Evolutionary conservation across 1,140 invertebrate species (phyloP), one percentile per base, ranked within the genome.

Genomic region (Bombus vancouverensis): DNA sequence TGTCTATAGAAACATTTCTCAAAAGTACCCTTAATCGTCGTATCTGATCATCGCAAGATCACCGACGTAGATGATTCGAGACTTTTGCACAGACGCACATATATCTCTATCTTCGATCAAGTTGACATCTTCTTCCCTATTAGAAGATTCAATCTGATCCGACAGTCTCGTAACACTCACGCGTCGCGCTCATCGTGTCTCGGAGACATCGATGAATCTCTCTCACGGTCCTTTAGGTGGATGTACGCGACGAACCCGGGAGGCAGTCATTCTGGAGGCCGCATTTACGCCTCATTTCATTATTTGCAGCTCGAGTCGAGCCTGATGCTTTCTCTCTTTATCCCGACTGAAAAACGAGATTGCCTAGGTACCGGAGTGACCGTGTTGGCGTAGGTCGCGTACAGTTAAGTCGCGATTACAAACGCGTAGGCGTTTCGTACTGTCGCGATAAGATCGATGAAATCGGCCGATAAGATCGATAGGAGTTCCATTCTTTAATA

Each of bases 391-490:
- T 88, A 88, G 83, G 75, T 89, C 88, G 87, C 22, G 75, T 79
- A 82, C 79, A 75, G 79, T 86, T 83, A 47, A 53, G 75, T 39
- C 73, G 72, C 79, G 87, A 72, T 85, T 73, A 15, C 44, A 42
- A 57, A 57, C 70, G 75, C 76, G 87, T 68, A 39, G 83, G 84
- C 85, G 87, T 88, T 83, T 85, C 75, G 82, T 83, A 32, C 70
- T 83, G 87, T 90, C 84, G 70, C 59, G 83, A 62, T 84, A 75
- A 85, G 77, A 91, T 89, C 76, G 87, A 89, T 81, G 39, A 79
- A 88, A 88, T 76, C 42, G 44, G 8, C 5, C 59, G 77, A 86
- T 88, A 82, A 88, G 87, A 89, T 89, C 78, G 75, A 89, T 75
- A 71, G 78, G 42, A 74, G 62, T 65, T 78, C 62, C 42, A 68